A percentile compares a stretch with the other conserved stretches of the same genome.
Evolutionary conservation across 2,113 vertebrate genomes (phyloP).

Genomic region (Rhea pennata): DNA sequence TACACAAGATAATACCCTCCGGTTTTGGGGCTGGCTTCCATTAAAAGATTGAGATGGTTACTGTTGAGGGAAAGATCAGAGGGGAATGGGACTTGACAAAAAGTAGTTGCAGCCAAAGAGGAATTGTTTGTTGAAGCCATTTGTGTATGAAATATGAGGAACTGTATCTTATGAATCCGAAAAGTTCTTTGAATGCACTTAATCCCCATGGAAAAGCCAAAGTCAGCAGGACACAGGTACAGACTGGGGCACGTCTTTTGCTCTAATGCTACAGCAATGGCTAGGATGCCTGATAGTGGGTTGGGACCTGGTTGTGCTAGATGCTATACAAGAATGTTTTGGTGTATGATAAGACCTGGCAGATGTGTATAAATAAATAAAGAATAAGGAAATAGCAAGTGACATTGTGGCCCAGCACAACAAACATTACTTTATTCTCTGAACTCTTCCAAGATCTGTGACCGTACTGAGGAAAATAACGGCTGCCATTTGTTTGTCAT

Average conservation of each 20-base stretch:
- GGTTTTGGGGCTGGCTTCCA: neutral
- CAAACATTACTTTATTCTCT: neutral
- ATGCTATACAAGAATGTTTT: neutral
- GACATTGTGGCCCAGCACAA: neutral
- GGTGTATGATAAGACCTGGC: neutral
- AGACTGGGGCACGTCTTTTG: neutral
- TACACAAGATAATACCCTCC: neutral
- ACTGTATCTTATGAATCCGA: neutral
- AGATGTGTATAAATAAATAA: neutral
- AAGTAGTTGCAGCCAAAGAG: neutral
- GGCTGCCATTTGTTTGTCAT: neutral
- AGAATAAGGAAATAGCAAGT: neutral
- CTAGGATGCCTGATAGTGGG: neutral
- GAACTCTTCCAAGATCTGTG: neutral
- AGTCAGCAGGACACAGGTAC: neutral
- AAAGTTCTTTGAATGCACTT: neutral
- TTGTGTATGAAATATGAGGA: neutral
- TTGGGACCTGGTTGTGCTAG: neutral
- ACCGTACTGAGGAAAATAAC: neutral
- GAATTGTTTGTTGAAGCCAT: neutral
- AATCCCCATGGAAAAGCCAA: accelerated
- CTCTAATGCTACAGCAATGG: neutral
- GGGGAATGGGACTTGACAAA: neutral
- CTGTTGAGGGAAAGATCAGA: neutral
- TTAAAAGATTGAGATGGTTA: neutral